Conservation (phyloP, 2,113 vertebrate genomes). For the Lasiurus borealis region DNA sequence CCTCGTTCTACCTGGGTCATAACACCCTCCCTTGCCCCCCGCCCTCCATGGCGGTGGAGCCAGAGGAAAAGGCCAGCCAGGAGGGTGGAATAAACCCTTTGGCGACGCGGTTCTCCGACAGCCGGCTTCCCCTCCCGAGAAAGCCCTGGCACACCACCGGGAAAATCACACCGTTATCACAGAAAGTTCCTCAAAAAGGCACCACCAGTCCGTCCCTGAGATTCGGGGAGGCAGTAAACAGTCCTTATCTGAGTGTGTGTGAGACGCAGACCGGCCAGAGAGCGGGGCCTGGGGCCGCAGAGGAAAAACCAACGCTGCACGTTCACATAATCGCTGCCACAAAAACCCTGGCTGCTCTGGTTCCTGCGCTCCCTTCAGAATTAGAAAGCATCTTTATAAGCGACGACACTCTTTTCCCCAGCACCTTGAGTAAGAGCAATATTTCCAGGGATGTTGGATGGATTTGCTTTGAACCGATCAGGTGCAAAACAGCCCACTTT, state of each 20-base stretch:
- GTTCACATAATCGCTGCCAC: constrained; percentile 78
- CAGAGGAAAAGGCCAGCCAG: constrained; percentile 34
- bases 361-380: constrained; percentile 55
- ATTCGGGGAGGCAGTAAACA: constrained; percentile 78
- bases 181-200: constrained; percentile 38
- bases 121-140: constrained; percentile 64
- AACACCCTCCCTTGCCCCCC: not conserved
- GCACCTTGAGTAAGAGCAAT: constrained; percentile 13
- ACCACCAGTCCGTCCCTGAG: constrained; percentile 74
- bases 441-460: constrained; percentile 24
- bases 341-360: constrained; percentile 74
- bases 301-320: constrained; percentile 80
- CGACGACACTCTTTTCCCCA: not conserved
- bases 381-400: not conserved
- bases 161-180: constrained; percentile 84
- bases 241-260: constrained; percentile 74
- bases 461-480: constrained; percentile 5
- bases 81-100: constrained; percentile 68
- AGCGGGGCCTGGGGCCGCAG: constrained; percentile 46
- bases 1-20: constrained; percentile 50
- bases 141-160: constrained; percentile 69
- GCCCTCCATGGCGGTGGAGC: not conserved
- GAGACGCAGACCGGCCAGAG: constrained; percentile 49
- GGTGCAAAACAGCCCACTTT: not conserved
- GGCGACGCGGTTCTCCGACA: constrained; percentile 57